Evolutionary conservation across 2,113 vertebrate genomes (phyloP).

Genomic region (Poeciliopsis prolifica): DNA sequence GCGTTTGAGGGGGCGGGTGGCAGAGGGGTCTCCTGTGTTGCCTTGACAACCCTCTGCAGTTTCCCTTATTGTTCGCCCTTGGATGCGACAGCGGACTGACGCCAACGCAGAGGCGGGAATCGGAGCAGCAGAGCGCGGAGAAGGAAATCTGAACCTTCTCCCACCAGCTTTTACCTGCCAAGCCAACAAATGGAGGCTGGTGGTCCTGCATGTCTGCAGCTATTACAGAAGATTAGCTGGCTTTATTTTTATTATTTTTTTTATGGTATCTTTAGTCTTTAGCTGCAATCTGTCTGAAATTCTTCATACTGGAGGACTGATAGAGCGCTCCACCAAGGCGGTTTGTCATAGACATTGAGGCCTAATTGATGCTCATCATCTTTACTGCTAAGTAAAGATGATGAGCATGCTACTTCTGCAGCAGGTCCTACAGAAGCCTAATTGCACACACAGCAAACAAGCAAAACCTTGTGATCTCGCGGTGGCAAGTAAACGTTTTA

Average conservation of each 20-base stretch:
- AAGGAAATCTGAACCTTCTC: slow-evolving; percentile 52
- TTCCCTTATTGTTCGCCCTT: slow-evolving; percentile 67
- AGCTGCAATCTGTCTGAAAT: not conserved
- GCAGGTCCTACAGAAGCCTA: too few species aligned
- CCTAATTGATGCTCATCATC: too few species aligned
- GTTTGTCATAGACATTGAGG: too few species aligned
- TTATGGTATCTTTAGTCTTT: not conserved
- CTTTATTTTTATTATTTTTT: not conserved
- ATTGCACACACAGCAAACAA: not conserved
- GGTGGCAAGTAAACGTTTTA: too few species aligned
- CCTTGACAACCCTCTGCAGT: slow-evolving; percentile 70
- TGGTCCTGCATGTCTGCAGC: slow-evolving; percentile 23
- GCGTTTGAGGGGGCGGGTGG: slow-evolving; percentile 8
- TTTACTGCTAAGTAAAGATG: too few species aligned
- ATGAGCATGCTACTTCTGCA: too few species aligned
- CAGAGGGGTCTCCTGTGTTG: slow-evolving; percentile 47
- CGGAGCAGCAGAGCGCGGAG: slow-evolving; percentile 53
- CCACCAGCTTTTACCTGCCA: slow-evolving; percentile 65
- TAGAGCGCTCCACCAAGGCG: too few species aligned
- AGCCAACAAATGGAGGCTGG: slow-evolving; percentile 45
- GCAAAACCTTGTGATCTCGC: too few species aligned
- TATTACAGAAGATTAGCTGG: not conserved
- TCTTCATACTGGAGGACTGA: too few species aligned
- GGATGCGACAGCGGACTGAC: slow-evolving; percentile 52
- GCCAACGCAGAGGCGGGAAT: slow-evolving; percentile 62